A percentile compares a stretch with the other conserved stretches of the same genome.
Evolutionary conservation across 1,140 invertebrate species (phyloP).

Genomic region (Calliopsis andreniformis): DNA sequence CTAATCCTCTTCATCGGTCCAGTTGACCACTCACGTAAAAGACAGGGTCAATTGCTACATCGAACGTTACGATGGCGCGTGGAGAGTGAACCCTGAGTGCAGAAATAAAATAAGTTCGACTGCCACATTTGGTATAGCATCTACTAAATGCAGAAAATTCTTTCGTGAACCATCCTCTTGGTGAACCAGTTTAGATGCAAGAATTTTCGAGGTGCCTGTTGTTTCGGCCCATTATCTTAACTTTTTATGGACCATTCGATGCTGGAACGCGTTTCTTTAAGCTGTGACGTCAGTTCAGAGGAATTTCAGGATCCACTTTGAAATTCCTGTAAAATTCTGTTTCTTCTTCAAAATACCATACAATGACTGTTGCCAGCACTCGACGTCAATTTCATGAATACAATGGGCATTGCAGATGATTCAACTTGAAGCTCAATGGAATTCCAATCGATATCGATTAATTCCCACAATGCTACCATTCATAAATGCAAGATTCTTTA

Average conservation of each 20-base stretch:
- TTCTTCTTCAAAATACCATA: not conserved
- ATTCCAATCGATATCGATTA: too few relatives aligned
- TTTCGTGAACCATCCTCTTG: too few relatives aligned
- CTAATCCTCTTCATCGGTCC: not conserved
- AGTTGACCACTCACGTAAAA: not conserved
- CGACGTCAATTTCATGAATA: not conserved
- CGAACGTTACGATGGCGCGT: not conserved
- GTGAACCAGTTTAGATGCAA: not conserved
- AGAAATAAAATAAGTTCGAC: not conserved
- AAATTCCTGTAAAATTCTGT: not conserved
- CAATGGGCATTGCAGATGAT: not conserved
- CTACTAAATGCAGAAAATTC: too few relatives aligned
- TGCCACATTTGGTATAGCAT: not conserved
- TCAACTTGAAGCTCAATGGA: too few relatives aligned
- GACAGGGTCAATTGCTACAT: not conserved
- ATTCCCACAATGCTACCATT: too few relatives aligned
- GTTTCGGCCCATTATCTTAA: slow-evolving; percentile 1
- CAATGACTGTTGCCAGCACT: not conserved
- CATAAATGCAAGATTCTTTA: too few relatives aligned
- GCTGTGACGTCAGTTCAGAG: not conserved
- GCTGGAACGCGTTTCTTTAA: not conserved
- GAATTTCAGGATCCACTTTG: slow-evolving; percentile 7
- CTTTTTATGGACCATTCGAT: not conserved
- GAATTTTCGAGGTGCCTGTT: not conserved
- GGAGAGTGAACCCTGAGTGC: too few relatives aligned